These are phyloP conservation scores for Sphenopsis melanotis DNA, from an alignment of 2,797 vertebrate species.

Conservation along the genomic window DNA sequence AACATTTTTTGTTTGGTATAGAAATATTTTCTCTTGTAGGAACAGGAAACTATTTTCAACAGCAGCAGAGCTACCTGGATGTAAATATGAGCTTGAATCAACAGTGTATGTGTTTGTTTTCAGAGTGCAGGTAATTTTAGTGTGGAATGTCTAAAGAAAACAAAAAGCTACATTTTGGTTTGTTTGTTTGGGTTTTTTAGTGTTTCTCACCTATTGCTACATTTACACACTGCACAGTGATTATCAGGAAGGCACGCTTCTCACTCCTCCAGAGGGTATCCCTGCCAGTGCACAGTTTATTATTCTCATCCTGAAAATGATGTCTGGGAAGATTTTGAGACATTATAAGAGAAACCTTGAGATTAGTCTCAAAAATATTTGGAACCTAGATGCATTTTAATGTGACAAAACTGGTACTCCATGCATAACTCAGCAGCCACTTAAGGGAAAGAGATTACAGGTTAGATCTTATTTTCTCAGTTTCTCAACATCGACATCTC, in stretches of 20 bases:
- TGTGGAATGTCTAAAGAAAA: not conserved
- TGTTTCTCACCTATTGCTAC: not conserved
- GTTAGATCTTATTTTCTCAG: not conserved
- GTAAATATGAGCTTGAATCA: not conserved
- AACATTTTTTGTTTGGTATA: not conserved
- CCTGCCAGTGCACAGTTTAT: not conserved
- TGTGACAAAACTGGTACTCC: not conserved
- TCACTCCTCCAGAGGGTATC: not conserved
- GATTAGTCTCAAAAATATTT: not conserved
- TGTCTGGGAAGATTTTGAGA: not conserved
- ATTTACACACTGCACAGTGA: not conserved
- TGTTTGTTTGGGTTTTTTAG: not conserved
- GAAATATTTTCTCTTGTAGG: not conserved
- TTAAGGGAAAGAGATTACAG: not conserved
- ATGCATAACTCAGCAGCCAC: not conserved
- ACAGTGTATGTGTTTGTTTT: not conserved
- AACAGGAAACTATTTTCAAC: not conserved
- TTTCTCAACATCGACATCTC: not conserved
- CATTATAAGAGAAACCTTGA: not conserved
- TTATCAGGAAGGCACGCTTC: not conserved
- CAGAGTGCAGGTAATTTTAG: not conserved
- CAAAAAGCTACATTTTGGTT: not conserved
- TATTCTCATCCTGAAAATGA: not conserved
- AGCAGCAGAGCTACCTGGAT: not conserved
- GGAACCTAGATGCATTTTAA: not conserved